These are phyloP conservation scores for Otocyon megalotis DNA, from an alignment of 2,113 vertebrate genomes.

Conservation along the genomic window DNA sequence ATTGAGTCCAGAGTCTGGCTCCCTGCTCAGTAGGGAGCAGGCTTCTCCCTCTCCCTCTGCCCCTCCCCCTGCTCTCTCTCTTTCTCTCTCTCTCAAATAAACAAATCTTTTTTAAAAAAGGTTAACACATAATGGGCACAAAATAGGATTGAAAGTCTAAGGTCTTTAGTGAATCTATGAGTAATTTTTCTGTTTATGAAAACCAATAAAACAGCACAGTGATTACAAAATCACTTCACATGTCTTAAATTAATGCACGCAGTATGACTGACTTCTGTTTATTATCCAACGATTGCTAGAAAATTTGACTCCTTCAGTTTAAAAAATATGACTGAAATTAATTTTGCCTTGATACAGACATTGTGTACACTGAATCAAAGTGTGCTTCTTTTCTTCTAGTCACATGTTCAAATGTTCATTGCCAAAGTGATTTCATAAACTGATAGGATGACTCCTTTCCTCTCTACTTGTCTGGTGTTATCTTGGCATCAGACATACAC, in stretches of 20 bases:
- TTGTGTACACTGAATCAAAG: not conserved
- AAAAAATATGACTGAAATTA: slow-evolving; percentile 11
- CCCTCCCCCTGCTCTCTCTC: no score
- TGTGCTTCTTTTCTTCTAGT: not conserved
- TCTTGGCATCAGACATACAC: not conserved
- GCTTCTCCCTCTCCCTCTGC: no score
- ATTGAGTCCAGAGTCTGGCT: no score
- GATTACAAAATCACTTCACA: not conserved
- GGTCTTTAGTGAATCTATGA: not conserved
- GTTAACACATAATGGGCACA: not conserved
- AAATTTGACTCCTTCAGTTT: not conserved
- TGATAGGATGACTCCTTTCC: not conserved
- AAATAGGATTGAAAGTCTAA: not conserved
- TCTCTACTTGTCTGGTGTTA: not conserved
- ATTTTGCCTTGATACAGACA: slow-evolving; percentile 9
- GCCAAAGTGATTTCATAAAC: not conserved
- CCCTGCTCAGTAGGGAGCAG: no score
- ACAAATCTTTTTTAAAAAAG: not conserved
- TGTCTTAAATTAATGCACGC: not conserved
- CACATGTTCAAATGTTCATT: not conserved
- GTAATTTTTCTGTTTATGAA: slow-evolving; percentile 39
- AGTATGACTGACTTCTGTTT: not conserved
- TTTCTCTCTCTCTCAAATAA: no score
- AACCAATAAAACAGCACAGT: slow-evolving; percentile 22
- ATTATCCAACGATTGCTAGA: not conserved